Evolutionary conservation across 2,888 invertebrate species (phyloP), one percentile per base, ranked within the genome.

Genomic region (Agonopterix subpropinquella): DNA sequence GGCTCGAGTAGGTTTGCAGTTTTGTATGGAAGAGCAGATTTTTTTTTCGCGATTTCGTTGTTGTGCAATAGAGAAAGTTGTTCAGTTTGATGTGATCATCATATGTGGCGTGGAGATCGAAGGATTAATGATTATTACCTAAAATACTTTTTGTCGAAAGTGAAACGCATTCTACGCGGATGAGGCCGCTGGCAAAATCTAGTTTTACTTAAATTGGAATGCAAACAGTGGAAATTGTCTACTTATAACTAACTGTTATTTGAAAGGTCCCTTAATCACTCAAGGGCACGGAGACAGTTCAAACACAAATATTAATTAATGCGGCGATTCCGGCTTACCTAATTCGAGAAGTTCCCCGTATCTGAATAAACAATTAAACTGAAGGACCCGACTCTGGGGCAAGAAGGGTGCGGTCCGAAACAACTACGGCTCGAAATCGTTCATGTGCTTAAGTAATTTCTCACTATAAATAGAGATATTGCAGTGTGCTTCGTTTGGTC

Each of bases 271-370:
- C 73, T 80, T 84, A 83, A 83, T 85, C 80, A 82, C 80, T 77
- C 77, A 80, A 80, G 79, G 80, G 77, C 80, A 78, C 67, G 73
- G 75, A 77, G 82, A 79, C 80, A 80, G 80, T 80, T 81, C 71
- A 79, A 85, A 84, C 73, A 81, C 82, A 86, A 85, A 86, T 84
- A 86, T 86, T 85, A 86, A 86, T 86, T 85, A 86, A 79, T 78
- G 77, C 75, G 76, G 75, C 76, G 71, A 77, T 85, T 81, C 77
- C 77, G 77, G 76, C 68, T 80, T 77, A 81, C 80, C 79, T 84
- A 82, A 84, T 83, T 80, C 67, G 76, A 74, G 79, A 83, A 83
- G 74, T 87, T 82, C 62, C 67, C 67, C 78, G 79, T 80, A 78
- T 81, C 83, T 77, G 79, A 80, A 80, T 80, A 84, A 79, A 86